Conservation (phyloP, 2,888 invertebrate genomes). For the Neuroscelio doddi region DNA sequence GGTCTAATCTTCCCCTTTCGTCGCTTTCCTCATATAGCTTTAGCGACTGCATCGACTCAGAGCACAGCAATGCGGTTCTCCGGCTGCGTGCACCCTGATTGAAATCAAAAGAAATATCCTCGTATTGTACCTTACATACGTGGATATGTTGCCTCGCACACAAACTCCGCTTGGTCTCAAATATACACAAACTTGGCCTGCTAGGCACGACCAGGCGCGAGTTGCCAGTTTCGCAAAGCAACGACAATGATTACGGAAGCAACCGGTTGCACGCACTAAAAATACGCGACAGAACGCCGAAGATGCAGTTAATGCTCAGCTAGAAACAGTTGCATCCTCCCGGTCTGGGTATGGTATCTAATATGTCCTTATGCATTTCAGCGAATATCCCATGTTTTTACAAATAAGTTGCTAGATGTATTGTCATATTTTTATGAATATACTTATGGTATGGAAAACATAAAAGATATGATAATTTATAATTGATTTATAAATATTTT, state of each 20-base stretch:
- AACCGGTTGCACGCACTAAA: slow-evolving; percentile 70
- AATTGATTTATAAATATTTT: too few relatives aligned
- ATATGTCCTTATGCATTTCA: slow-evolving; percentile 40
- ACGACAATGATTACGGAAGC: slow-evolving; percentile 70
- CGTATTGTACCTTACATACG: slow-evolving; percentile 35
- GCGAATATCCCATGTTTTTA: too few relatives aligned
- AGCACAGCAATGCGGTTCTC: slow-evolving; percentile 65
- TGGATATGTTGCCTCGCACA: slow-evolving; percentile 37
- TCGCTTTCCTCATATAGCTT: slow-evolving; percentile 16
- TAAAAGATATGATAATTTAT: too few relatives aligned
- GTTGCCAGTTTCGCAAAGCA: slow-evolving; percentile 48
- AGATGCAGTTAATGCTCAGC: slow-evolving; percentile 59
- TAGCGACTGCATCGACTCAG: slow-evolving; percentile 55
- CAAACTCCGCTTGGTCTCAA: slow-evolving; percentile 7
- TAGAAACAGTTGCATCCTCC: slow-evolving; percentile 58
- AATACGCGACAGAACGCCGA: slow-evolving; percentile 53
- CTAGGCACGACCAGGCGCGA: slow-evolving; percentile 36
- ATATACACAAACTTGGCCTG: too few relatives aligned
- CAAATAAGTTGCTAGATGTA: too few relatives aligned
- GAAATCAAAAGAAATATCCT: slow-evolving; percentile 47
- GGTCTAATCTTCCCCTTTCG: too few relatives aligned
- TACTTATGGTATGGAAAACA: too few relatives aligned
- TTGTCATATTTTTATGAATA: too few relatives aligned
- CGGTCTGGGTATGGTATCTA: slow-evolving; percentile 43
- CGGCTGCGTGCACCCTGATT: slow-evolving; percentile 43